phyloP scores from a whole-genome alignment of 2,888 invertebrate genomes.

The Pammene fasciana region DNA sequence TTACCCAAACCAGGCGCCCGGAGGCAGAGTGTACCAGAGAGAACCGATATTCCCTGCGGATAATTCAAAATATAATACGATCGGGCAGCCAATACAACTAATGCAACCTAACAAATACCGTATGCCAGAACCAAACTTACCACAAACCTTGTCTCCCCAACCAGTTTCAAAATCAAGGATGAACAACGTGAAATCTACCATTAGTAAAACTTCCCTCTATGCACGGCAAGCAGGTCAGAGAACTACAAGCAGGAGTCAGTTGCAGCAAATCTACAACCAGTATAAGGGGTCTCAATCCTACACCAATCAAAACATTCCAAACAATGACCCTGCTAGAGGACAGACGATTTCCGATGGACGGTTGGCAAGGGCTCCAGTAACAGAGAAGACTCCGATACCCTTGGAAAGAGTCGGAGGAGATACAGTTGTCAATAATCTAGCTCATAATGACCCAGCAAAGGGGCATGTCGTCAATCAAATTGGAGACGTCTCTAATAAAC shows the following conservation, averaged over 20 bases:
- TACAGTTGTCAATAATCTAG: constrained; percentile 55
- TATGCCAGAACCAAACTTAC: constrained; percentile 53
- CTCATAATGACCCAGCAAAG: constrained; percentile 47
- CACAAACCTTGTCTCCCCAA: constrained; percentile 70
- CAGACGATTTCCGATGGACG: constrained; percentile 62
- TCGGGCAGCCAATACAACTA: constrained; percentile 71
- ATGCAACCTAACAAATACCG: constrained; percentile 60
- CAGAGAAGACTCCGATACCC: constrained; percentile 49
- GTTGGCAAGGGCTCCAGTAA: constrained; percentile 49
- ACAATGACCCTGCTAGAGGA: constrained; percentile 52
- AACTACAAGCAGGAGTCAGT: constrained; percentile 65
- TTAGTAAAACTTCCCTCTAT: constrained; percentile 71
- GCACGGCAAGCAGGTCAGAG: constrained; percentile 53
- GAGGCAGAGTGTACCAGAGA: constrained; percentile 48
- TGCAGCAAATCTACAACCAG: constrained; percentile 72
- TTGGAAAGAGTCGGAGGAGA: constrained; percentile 71
- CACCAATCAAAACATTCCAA: constrained; percentile 62
- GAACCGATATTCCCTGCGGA: constrained; percentile 69
- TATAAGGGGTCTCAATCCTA: constrained; percentile 73
- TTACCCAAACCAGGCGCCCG: constrained; percentile 31
- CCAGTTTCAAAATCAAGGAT: constrained; percentile 47
- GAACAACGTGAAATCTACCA: constrained; percentile 66
- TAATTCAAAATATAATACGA: constrained; percentile 66
- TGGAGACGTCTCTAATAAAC: constrained; percentile 60
- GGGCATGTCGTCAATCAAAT: constrained; percentile 51